Conservation (phyloP, 2,113 vertebrate species). For the Fregata magnificens region DNA sequence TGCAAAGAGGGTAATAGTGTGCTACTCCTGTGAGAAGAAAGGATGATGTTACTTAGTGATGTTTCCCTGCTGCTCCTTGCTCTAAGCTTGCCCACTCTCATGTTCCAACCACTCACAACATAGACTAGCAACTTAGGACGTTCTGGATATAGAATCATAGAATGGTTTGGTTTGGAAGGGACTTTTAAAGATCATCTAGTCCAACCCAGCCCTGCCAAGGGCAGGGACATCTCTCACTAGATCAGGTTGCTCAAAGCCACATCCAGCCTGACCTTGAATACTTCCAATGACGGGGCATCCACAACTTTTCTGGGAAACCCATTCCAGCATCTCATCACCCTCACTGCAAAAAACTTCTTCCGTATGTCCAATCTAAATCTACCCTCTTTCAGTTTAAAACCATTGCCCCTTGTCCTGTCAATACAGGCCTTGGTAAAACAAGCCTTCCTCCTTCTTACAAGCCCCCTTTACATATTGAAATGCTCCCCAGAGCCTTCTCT, state of each 20-base stretch:
- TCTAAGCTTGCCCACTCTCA: background rate
- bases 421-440: too few relatives aligned
- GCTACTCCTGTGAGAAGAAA: background rate
- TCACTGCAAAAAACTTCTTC: too few relatives aligned
- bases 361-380: too few relatives aligned
- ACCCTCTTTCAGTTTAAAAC: too few relatives aligned
- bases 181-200: background rate
- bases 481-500: too few relatives aligned
- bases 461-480: too few relatives aligned
- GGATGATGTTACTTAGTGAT: background rate
- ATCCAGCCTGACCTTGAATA: background rate
- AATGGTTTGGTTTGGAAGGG: background rate
- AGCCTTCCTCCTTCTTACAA: too few relatives aligned
- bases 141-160: background rate
- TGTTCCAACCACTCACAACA: background rate
- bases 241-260: background rate
- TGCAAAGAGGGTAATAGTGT: background rate
- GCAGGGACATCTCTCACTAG: background rate
- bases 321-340: too few relatives aligned
- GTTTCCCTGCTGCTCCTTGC: background rate
- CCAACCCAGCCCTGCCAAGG: background rate
- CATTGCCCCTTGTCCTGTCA: too few relatives aligned
- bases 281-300: too few relatives aligned
- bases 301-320: too few relatives aligned
- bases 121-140: background rate